Evolutionary conservation across 53 echinoderm and acorn worm species (phyloP).

Genomic region (Glandiceps talaboti): DNA sequence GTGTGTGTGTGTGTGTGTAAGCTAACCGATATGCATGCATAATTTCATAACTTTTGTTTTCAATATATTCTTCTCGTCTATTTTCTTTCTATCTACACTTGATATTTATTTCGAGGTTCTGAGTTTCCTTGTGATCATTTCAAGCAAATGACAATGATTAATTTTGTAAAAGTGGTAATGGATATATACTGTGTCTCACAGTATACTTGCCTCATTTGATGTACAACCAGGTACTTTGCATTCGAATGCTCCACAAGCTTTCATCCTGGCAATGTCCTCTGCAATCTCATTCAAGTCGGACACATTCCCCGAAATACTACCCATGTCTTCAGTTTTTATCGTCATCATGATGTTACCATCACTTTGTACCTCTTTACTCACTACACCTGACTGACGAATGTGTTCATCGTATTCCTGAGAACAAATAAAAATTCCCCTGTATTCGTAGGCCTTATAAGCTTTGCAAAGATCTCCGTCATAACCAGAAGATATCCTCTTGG

Average conservation of each 20-base stretch:
- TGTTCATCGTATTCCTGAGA: conserved; percentile 30
- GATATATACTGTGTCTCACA: too few relatives aligned
- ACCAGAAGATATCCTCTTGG: conserved; percentile 9
- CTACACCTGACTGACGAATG: conserved; percentile 1
- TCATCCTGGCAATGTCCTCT: conserved; percentile 24
- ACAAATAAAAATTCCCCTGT: conserved; percentile 31
- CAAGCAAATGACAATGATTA: too few relatives aligned
- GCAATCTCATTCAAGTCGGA: conserved; percentile 14
- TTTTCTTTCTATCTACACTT: too few relatives aligned
- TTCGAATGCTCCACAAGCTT: conserved; percentile 33
- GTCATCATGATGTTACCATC: not conserved
- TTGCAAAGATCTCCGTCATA: conserved; percentile 27
- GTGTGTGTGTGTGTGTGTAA: too few relatives aligned
- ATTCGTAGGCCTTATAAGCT: conserved; percentile 26
- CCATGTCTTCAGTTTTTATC: not conserved
- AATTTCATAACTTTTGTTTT: too few relatives aligned
- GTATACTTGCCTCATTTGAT: conserved; percentile 16
- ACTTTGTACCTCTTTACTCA: not conserved
- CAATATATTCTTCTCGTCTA: too few relatives aligned
- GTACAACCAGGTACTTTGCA: conserved; percentile 33
- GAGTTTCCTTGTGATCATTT: too few relatives aligned
- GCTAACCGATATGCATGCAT: too few relatives aligned
- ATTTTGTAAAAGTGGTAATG: too few relatives aligned
- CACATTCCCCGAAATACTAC: too few relatives aligned
- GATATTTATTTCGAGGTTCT: too few relatives aligned